Percentiles rank a stretch among this genome's conserved stretches.
These are phyloP conservation scores for Carcina quercana DNA, from an alignment of 2,888 invertebrate species.

Conservation along the genomic window DNA sequence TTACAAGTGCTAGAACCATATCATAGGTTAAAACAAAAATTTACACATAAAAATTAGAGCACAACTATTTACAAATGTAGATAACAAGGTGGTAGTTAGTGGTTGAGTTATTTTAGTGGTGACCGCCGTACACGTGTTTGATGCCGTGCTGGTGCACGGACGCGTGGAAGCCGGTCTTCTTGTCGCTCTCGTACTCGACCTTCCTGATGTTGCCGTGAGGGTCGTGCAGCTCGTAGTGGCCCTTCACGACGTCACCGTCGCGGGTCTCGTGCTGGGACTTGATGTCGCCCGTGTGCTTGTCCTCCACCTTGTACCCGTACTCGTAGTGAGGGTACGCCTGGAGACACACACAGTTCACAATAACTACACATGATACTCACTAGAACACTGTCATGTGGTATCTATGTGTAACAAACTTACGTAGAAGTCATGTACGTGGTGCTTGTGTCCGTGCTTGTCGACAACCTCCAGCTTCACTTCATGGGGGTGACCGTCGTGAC, in stretches of 20 bases:
- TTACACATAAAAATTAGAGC: too few relatives aligned
- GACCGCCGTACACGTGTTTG: slow-evolving; percentile 63
- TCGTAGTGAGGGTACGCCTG: slow-evolving; percentile 74
- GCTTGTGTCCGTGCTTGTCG: slow-evolving; percentile 32
- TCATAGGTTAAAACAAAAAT: too few relatives aligned
- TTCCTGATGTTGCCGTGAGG: slow-evolving; percentile 78
- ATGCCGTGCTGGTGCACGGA: slow-evolving; percentile 73
- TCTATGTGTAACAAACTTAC: slow-evolving; percentile 28
- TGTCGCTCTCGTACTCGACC: slow-evolving; percentile 79
- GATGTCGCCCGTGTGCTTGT: slow-evolving; percentile 72
- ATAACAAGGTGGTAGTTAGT: too few relatives aligned
- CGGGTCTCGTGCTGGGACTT: slow-evolving; percentile 70
- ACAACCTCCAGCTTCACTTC: slow-evolving; percentile 31
- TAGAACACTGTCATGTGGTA: too few relatives aligned
- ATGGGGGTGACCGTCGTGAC: slow-evolving; percentile 44
- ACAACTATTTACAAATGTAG: too few relatives aligned
- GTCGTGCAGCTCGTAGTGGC: slow-evolving; percentile 74
- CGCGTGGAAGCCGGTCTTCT: slow-evolving; percentile 70
- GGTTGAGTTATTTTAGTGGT: too few relatives aligned
- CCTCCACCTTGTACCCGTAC: slow-evolving; percentile 68
- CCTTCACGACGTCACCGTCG: slow-evolving; percentile 75
- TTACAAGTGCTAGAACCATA: too few relatives aligned
- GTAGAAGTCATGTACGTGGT: slow-evolving; percentile 30
- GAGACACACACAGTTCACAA: too few relatives aligned
- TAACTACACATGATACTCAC: too few relatives aligned